Percentiles rank a stretch among this genome's conserved stretches.
These are phyloP conservation scores for Ostrea denselamellosa DNA, from an alignment of 1,140 invertebrate species.

Conservation along the genomic window DNA sequence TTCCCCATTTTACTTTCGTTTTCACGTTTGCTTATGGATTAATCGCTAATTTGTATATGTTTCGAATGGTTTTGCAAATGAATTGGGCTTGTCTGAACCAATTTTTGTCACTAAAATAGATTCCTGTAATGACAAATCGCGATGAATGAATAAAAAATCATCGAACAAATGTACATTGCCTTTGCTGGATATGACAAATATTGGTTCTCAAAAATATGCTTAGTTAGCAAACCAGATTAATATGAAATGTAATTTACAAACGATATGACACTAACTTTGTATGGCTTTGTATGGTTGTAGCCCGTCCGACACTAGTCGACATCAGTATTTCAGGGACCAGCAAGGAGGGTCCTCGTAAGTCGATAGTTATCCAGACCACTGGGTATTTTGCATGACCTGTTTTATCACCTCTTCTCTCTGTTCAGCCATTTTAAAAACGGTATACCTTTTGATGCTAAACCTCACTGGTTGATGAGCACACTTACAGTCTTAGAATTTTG, in stretches of 20 bases:
- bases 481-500: neutral
- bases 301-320: conserved; percentile 13
- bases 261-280: neutral
- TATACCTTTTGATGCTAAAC: neutral
- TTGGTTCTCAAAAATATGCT: neutral
- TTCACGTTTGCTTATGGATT: neutral
- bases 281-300: conserved; percentile 28
- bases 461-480: neutral
- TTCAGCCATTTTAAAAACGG: neutral
- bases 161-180: too few species aligned
- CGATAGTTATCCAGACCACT: neutral
- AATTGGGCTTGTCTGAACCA: neutral
- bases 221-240: neutral
- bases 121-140: neutral
- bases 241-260: neutral
- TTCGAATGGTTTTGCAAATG: neutral
- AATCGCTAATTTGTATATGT: neutral
- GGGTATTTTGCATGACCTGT: conserved; percentile 7
- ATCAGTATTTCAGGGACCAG: conserved; percentile 21
- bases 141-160: too few species aligned
- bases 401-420: neutral
- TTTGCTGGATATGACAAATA: neutral
- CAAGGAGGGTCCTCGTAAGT: conserved; percentile 14
- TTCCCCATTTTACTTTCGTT: neutral
- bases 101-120: neutral